Evolutionary conservation across 2,797 vertebrate species (phyloP).

Genomic region (Sebastes ruberrimus): DNA sequence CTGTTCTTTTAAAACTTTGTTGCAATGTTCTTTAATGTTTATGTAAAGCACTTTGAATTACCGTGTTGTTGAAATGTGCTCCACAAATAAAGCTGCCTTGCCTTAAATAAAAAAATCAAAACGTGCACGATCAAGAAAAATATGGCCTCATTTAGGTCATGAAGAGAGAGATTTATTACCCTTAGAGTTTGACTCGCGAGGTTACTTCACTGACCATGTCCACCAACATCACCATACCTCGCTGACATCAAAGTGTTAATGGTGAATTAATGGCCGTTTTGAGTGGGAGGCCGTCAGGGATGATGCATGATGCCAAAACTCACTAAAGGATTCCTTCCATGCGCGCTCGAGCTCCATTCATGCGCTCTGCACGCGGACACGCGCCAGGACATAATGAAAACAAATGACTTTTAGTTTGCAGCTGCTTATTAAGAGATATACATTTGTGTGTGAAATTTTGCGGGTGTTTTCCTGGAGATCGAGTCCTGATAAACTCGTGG

Average conservation of each 20-base stretch:
- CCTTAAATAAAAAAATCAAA: background rate
- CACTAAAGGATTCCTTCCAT: slow-evolving; percentile 54
- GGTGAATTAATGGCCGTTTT: slow-evolving; percentile 64
- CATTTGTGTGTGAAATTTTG: background rate
- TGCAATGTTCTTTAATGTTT: no score
- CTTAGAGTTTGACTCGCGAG: slow-evolving; percentile 28
- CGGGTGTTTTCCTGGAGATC: background rate
- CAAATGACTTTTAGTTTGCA: slow-evolving; percentile 18
- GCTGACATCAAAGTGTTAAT: slow-evolving; percentile 71
- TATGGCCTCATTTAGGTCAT: background rate
- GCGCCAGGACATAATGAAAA: slow-evolving; percentile 30
- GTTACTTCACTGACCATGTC: slow-evolving; percentile 56
- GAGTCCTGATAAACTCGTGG: background rate
- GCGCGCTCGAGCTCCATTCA: slow-evolving; percentile 36
- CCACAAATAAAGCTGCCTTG: no score
- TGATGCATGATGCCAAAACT: slow-evolving; percentile 57
- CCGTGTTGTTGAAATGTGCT: no score
- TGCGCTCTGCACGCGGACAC: slow-evolving; percentile 44
- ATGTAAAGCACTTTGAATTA: no score
- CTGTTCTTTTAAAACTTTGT: no score
- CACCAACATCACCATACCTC: slow-evolving; percentile 61
- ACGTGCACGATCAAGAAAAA: background rate
- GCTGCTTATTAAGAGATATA: slow-evolving; percentile 4
- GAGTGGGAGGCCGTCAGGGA: slow-evolving; percentile 53
- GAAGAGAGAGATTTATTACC: slow-evolving; percentile 35